A percentile compares a stretch with the other conserved stretches of the same genome.
phyloP scores from a whole-genome alignment of 2,113 vertebrate species.

The Bostrychus sinensis region DNA sequence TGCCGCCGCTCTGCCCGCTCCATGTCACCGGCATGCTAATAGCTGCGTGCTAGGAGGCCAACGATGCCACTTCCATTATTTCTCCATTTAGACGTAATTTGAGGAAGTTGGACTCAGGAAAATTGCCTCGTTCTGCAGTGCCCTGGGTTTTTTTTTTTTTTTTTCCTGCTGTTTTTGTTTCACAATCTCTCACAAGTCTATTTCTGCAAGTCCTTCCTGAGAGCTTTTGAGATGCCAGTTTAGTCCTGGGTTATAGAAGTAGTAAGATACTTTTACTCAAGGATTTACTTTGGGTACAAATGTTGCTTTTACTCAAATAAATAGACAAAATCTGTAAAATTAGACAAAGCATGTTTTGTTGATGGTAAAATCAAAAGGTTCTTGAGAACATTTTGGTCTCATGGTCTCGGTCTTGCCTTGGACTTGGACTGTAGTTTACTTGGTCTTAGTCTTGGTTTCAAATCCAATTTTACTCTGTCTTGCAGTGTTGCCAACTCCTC shows the following conservation, averaged over 20 bases:
- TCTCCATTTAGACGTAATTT: constrained; percentile 74
- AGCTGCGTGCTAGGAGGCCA: constrained; percentile 77
- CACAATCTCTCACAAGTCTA: constrained; percentile 36
- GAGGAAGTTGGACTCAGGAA: constrained; percentile 69
- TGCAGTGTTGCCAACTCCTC: no score
- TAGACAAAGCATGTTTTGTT: no score
- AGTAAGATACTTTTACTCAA: no score
- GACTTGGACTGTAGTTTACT: no score
- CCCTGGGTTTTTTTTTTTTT: constrained; percentile 26
- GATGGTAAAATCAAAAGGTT: no score
- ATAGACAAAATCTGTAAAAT: no score
- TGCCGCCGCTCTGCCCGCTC: constrained; percentile 86
- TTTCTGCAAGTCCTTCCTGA: constrained; percentile 18
- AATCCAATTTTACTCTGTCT: no score
- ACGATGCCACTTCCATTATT: constrained; percentile 75
- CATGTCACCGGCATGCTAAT: constrained; percentile 94
- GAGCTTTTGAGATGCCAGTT: neutral
- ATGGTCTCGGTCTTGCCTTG: no score
- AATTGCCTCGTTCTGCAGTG: constrained; percentile 58
- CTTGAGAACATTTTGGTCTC: no score
- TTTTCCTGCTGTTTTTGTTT: constrained; percentile 37
- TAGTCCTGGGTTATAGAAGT: neutral
- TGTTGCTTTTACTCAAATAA: no score
- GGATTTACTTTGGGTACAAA: no score
- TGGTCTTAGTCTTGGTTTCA: no score